Percentiles rank a stretch among this genome's conserved stretches.
phyloP scores from a whole-genome alignment of 2,113 vertebrate species.

The Halichoeres trimaculatus region DNA sequence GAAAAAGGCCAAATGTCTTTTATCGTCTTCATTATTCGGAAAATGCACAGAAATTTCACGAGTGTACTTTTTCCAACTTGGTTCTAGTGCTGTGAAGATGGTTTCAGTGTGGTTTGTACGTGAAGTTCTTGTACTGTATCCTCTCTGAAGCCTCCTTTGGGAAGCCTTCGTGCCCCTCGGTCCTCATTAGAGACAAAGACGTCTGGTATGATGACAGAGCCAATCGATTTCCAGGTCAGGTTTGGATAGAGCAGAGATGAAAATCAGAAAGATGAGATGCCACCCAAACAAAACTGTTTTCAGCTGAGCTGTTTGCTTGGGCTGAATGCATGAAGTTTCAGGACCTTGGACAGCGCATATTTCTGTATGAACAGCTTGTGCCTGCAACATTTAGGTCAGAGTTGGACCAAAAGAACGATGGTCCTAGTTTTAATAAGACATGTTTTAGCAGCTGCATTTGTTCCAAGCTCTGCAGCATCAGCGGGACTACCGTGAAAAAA shows the following conservation, averaged over 20 bases:
- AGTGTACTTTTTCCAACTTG: too few species aligned
- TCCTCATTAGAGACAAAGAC: conserved; percentile 41
- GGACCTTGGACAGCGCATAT: conserved; percentile 48
- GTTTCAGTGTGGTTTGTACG: background rate
- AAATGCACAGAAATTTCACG: too few species aligned
- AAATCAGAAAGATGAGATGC: conserved; percentile 16
- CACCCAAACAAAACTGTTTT: conserved; percentile 4
- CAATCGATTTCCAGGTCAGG: conserved; percentile 34
- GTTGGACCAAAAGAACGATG: background rate
- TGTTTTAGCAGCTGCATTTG: too few species aligned
- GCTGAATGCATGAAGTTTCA: conserved; percentile 10
- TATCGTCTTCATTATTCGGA: too few species aligned
- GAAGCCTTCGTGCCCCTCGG: conserved; percentile 2
- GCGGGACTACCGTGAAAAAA: background rate
- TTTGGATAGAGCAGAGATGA: conserved; percentile 6
- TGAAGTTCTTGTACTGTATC: background rate
- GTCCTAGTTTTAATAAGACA: too few species aligned
- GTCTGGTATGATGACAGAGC: conserved; percentile 8
- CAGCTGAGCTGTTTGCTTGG: background rate
- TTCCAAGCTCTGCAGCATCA: too few species aligned
- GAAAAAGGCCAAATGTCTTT: background rate
- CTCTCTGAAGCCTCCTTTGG: conserved; percentile 11
- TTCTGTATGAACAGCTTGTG: background rate
- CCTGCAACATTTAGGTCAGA: background rate
- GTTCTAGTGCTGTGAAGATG: too few species aligned